These are phyloP conservation scores for Okapia johnstoni DNA, from an alignment of 2,113 vertebrate species.

Conservation along the genomic window DNA sequence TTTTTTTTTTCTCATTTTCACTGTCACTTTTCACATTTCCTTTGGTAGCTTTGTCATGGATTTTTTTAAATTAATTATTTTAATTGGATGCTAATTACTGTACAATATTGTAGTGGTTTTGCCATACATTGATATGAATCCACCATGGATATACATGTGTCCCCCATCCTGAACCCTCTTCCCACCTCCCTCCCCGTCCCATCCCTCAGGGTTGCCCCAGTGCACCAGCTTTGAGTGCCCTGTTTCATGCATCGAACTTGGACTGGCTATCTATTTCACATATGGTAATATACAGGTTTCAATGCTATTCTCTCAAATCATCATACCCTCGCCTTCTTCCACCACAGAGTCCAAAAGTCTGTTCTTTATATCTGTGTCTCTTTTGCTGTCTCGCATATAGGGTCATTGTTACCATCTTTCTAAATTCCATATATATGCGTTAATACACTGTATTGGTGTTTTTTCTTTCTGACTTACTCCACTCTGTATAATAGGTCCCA, in stretches of 20 bases:
- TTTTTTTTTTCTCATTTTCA: slow-evolving; percentile 7
- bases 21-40: neutral
- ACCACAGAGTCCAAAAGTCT: neutral
- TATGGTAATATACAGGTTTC: neutral
- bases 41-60: neutral
- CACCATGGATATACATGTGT: neutral
- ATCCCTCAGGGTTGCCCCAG: neutral
- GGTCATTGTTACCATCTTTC: neutral
- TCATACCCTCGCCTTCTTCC: fast-evolving
- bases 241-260: neutral
- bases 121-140: neutral
- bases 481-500: neutral
- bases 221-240: neutral
- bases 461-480: neutral
- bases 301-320: neutral
- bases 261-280: neutral
- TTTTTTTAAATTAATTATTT: neutral
- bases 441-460: neutral
- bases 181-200: neutral
- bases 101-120: neutral
- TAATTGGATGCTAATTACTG: neutral
- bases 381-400: neutral
- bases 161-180: neutral
- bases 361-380: neutral
- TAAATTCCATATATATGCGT: neutral